Evolutionary conservation across 2,888 invertebrate genomes (phyloP), one percentile per base, ranked within the genome.

Genomic region (Pristionchus exspectatus): DNA sequence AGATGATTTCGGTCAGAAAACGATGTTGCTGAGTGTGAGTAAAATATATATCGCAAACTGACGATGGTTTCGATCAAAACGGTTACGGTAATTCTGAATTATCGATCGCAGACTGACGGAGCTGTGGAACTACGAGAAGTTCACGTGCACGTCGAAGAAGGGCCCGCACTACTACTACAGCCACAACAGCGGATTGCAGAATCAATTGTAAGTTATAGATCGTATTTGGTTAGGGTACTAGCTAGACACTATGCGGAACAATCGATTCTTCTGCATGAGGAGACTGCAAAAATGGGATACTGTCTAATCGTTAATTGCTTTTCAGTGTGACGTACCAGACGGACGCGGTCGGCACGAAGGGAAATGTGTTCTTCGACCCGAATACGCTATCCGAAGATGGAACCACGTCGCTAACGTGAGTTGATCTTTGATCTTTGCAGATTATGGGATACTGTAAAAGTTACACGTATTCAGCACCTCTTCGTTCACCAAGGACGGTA

Each of bases 51-150:
- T 38, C 38, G 38, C 44, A 9, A 9, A 50, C 12, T 12, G 44
- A 50, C 3, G 10, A 50, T 12, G 9, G 9, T 7, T 50, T 50
- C 38, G 44, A 50, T 50, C 10, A 10, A 9, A 38, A 5, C 56
- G 24, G 24, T 63, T 63, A 63, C 63, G 63, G 30, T 69, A 30
- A 27, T 27, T n/a, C 21, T 30, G 2, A 33, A 7, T 0, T 69
- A 54, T 50, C 27, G 21, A 66, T 66, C 84, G 81, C 69, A 90
- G 97, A 92, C 96, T 99, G 54, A 98, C 97, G 0, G 97, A 97
- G 93, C 96, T 98, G 54, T 98, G 98, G 98, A 97, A 99, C 95
- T 98, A 97, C 96, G 97, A 98, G n/a, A 98, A 98, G 96, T 98
- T 97, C 96, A 97, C 97, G 2, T 97, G 97, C 93, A 98, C 98